Evolutionary conservation across 2,113 vertebrate genomes (phyloP).

Genomic region (Vicugna pacos): DNA sequence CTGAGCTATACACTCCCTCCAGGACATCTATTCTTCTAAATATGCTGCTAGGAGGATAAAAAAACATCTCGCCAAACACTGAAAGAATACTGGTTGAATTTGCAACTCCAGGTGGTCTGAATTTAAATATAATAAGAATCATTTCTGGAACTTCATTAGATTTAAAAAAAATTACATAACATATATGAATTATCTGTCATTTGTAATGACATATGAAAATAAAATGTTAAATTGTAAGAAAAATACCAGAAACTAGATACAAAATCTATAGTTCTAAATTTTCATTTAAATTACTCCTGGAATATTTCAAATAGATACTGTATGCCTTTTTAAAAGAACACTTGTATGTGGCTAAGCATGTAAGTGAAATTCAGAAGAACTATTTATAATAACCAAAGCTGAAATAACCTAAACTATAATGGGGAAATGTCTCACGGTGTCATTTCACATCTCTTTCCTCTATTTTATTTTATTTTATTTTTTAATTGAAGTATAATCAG

Average conservation of each 20-base stretch:
- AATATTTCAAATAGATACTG: neutral
- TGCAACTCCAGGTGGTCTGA: neutral
- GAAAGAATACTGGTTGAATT: neutral
- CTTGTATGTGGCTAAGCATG: neutral
- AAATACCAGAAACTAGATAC: neutral
- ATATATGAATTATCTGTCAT: neutral
- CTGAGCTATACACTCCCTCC: too few species aligned
- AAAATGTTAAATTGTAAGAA: neutral
- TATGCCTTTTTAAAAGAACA: conserved; percentile 19
- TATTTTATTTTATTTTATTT: too few species aligned
- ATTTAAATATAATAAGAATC: neutral
- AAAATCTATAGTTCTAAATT: neutral
- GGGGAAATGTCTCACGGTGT: neutral
- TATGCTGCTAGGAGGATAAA: too few species aligned
- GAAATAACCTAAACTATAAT: neutral
- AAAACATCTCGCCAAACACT: too few species aligned
- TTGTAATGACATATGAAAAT: neutral
- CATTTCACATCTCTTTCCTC: neutral
- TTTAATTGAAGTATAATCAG: too few species aligned
- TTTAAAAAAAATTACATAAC: neutral
- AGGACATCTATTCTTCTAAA: too few species aligned
- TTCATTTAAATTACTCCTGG: conserved; percentile 29
- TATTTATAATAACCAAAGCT: neutral
- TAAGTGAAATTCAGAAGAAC: neutral
- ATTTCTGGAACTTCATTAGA: neutral